Base-by-base conservation (phyloP, 2,113 vertebrate genomes). In the Pachypanchax playfairii region DNA sequence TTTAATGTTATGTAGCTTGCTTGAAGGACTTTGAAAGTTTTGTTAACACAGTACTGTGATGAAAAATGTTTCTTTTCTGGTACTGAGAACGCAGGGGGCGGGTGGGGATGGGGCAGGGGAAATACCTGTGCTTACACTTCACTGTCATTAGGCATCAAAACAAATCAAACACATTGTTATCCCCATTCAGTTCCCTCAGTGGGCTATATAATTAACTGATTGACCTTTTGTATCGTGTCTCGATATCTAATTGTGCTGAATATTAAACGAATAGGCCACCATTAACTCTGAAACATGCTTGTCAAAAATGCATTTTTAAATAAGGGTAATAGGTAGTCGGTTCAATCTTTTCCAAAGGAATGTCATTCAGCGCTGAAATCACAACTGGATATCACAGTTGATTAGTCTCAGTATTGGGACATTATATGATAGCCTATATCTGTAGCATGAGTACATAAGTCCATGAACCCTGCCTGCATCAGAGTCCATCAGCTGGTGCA, bases 401-500 rank as follows among this genome's bases (percentile, higher is more conserved):
- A 86, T 82, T 71, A 83, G 86, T 86, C 71, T 86, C 84, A 83
- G 67, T 72, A 71, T 79, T 59, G 77, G 69, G 87, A 84, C 83
- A 86, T 79, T 77, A 89, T 86, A 86, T 84, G 84, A 88, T 87
- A 86, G 87, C 85, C 80, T 90, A 79, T 88, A 86, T 87, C 87
- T 90, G 86, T 89, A 90, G 89, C 89, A 90, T 90, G 89, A 86
- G 87, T 84, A 87, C 84, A 65, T 57, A 84, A 80, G 80, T 86
- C 85, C 85, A 88, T 79, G 82, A 82, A 85, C 78, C 84, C 80
- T 60, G 67, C 84, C 80, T 60, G 67, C 79, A 79, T 77, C 79
- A 83, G 76, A 83, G 61, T 80, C 79, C 83, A 83, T 84, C 85
- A 83, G 86, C 86, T 63, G 48, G 31, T 65, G 57, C 87, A 82